Base-by-base conservation (phyloP, 2,797 vertebrate species). In the Bovichtus diacanthus region DNA sequence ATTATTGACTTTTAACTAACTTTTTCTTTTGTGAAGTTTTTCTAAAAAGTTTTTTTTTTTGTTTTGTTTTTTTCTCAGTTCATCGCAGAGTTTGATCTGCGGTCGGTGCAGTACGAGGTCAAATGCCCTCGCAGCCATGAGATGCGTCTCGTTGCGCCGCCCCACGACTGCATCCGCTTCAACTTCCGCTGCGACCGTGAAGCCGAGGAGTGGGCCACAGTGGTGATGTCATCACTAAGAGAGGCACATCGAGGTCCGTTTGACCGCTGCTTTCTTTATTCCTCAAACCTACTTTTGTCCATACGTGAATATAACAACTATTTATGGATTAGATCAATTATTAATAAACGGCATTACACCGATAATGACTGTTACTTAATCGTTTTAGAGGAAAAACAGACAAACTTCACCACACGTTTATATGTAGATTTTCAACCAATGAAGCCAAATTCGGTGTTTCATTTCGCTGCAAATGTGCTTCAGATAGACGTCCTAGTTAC, bases 181-280 rank as follows among this genome's bases (percentile, higher is more conserved):
- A 94, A 94, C 88, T 98, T 99, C 78, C 94, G 95, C 74, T 96
- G 96, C 3, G 94, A 97, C 83, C 94, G 94, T 4, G 97, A 98
- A 71, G 97, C 97, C 0, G 96, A 98, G 90, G 96, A 94, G 78
- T 98, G 97, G 97, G 96, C 96, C 80, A 97, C 96, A 0, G 94
- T 97, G 70, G 88, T 98, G 67, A 96, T 94, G 92, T 96, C 96
- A 6, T 97, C 97, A 5, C 89, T 96, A 0, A 81, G 94, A 44
- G 97, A 98, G 84, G 94, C 95, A 2, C 95, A 95, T 55, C 95
- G 96, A 94, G 97, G 97, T 99, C 60, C 47, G 90, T 74, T 39
- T 12, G 6, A 23, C 15, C 0, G 2, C 11, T 2, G 0, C 7
- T 18, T n/a, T 47, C 4, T 59, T n/a, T 63, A 5, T 34, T 9